These are phyloP conservation scores for Scaptodrosophila lebanonensis DNA, from an alignment of 1,140 invertebrate species.

Conservation along the genomic window DNA sequence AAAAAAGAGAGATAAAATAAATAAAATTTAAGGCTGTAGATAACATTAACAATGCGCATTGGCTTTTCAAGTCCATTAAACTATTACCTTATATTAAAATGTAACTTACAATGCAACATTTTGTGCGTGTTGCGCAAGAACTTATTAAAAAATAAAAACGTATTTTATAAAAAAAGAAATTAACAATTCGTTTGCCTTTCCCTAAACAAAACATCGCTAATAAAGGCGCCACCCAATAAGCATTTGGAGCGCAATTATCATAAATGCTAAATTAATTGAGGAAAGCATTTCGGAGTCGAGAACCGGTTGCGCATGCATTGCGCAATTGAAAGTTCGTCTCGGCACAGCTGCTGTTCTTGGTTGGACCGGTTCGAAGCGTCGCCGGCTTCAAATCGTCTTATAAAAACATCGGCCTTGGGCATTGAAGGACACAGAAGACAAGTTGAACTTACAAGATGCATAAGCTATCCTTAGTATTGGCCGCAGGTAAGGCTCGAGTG, in stretches of 20 bases:
- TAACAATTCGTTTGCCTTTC: constrained; percentile 1
- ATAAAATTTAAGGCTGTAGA: constrained; percentile 33
- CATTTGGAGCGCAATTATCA: constrained; percentile 32
- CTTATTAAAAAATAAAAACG: constrained; percentile 46
- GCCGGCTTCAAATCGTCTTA: constrained; percentile 14
- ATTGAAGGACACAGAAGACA: constrained; percentile 49
- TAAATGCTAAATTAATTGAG: constrained; percentile 48
- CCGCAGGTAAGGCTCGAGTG: constrained; percentile 35
- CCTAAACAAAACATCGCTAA: constrained; percentile 31
- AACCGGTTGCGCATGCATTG: constrained; percentile 40
- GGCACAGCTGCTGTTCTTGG: constrained; percentile 20
- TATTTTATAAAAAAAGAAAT: constrained; percentile 46
- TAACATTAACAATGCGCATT: constrained; percentile 22
- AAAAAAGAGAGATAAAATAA: constrained; percentile 4
- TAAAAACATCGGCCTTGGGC: constrained; percentile 29
- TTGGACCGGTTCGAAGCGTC: constrained; percentile 16
- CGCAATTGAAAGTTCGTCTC: not conserved
- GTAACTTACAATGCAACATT: constrained; percentile 54
- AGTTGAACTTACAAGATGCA: constrained; percentile 43
- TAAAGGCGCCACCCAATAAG: constrained; percentile 15
- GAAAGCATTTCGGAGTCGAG: constrained; percentile 24
- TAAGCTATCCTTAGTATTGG: constrained; percentile 44
- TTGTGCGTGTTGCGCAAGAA: constrained; percentile 23
- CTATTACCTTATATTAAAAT: constrained; percentile 27
- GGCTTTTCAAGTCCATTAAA: constrained; percentile 42